Conservation (phyloP, 2,888 invertebrate species). For the Sinopyrophorus schimmeli region DNA sequence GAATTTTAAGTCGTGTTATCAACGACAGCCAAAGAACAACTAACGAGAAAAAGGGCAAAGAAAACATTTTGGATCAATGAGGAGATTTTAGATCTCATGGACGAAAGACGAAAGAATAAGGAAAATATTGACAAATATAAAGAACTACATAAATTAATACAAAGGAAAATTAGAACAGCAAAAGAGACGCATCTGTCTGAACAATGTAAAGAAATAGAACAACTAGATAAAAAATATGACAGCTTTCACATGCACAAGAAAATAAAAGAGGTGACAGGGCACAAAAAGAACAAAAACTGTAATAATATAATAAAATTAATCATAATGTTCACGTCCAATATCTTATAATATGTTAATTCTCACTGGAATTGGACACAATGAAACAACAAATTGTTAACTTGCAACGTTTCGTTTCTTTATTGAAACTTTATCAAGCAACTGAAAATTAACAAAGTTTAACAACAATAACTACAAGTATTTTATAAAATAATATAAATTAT, state of each 20-base stretch:
- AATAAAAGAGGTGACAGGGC: constrained; percentile 7
- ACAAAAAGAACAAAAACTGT: constrained; percentile 2
- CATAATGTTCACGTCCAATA: no score
- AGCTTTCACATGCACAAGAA: constrained; percentile 10
- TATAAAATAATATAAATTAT: no score
- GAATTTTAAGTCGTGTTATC: constrained; percentile 4
- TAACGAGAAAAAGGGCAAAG: constrained; percentile 3
- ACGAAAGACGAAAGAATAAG: neutral
- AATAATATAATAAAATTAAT: constrained; percentile 9
- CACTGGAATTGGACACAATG: no score
- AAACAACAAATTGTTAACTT: no score
- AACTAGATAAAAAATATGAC: constrained; percentile 5
- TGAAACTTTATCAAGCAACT: no score
- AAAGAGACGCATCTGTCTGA: constrained; percentile 1
- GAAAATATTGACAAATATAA: constrained; percentile 1
- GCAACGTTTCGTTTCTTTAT: no score
- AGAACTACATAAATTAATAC: constrained; percentile 7
- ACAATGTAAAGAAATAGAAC: constrained; percentile 9
- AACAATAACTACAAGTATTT: no score
- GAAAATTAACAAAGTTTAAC: no score
- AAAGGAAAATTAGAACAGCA: constrained; percentile 11
- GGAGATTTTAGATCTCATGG: constrained; percentile 4
- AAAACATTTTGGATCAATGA: neutral
- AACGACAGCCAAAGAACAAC: constrained; percentile 8
- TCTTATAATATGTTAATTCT: no score